Evolutionary conservation across 2,797 vertebrate genomes (phyloP).

Genomic region (Lepus townsendii): DNA sequence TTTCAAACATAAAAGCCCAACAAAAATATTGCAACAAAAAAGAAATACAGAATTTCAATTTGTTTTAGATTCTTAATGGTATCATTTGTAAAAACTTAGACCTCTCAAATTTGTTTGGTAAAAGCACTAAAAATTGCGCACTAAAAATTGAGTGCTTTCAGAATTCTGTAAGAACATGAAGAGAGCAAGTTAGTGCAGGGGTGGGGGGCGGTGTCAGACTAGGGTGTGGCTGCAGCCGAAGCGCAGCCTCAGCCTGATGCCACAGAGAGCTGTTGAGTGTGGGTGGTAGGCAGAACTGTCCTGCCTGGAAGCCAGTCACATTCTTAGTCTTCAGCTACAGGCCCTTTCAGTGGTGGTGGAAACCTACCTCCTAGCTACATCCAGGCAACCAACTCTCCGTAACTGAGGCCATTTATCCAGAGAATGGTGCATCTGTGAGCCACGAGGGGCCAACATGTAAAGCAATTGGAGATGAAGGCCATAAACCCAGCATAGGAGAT

Average conservation of each 20-base stretch:
- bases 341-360: neutral
- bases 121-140: constrained; percentile 26
- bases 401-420: neutral
- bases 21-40: neutral
- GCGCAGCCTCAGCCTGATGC: neutral
- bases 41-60: neutral
- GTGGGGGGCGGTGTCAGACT: neutral
- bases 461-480: neutral
- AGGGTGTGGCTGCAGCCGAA: neutral
- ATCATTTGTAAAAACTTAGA: neutral
- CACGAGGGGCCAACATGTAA: neutral
- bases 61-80: constrained; percentile 17
- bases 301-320: neutral
- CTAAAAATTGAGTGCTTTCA: neutral
- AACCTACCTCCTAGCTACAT: neutral
- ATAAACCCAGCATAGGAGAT: neutral
- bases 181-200: neutral
- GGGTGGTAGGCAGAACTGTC: neutral
- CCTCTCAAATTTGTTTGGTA: constrained; percentile 13
- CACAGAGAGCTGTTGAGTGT: neutral
- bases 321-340: neutral
- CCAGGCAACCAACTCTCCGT: neutral
- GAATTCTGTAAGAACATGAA: neutral
- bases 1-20: neutral
- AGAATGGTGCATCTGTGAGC: neutral